Evolutionary conservation across 1,140 invertebrate species (phyloP).

Genomic region (Penaeus japonicus): DNA sequence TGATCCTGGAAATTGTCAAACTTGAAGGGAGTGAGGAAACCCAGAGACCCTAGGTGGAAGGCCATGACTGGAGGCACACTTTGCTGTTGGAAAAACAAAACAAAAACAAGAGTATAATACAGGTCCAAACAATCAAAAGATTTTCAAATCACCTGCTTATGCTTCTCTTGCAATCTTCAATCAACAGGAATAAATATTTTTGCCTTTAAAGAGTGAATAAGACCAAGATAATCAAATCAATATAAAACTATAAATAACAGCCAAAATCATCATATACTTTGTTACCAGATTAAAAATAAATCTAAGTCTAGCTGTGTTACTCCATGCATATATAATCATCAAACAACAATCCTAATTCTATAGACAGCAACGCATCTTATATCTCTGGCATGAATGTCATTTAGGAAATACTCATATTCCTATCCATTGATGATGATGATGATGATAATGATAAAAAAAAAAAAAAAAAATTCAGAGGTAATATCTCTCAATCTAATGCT

Average conservation of each 20-base stretch:
- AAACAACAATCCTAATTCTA: too few species aligned
- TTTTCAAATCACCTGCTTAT: not conserved
- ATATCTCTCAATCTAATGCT: not conserved
- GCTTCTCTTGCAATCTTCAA: not conserved
- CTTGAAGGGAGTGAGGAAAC: slow-evolving; percentile 94
- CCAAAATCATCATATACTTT: too few species aligned
- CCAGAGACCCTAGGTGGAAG: slow-evolving; percentile 95
- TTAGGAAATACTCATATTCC: too few species aligned
- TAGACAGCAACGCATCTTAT: too few species aligned
- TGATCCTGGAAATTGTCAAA: slow-evolving; percentile 95
- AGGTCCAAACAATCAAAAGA: not conserved
- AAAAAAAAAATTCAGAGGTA: not conserved
- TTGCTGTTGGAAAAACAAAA: slow-evolving; percentile 72
- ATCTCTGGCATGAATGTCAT: too few species aligned
- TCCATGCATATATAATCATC: too few species aligned
- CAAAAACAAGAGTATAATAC: slow-evolving; percentile 12
- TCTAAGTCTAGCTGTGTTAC: too few species aligned
- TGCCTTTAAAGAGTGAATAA: too few species aligned
- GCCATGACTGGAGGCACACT: slow-evolving; percentile 98
- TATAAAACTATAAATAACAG: too few species aligned
- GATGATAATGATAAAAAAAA: not conserved
- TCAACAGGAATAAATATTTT: not conserved
- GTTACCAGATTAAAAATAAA: too few species aligned
- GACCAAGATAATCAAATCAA: too few species aligned
- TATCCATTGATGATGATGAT: too few species aligned